Percentiles rank a stretch among this genome's conserved stretches.
phyloP scores from a whole-genome alignment of 2,113 vertebrate genomes.

The Osmerus eperlanus region DNA sequence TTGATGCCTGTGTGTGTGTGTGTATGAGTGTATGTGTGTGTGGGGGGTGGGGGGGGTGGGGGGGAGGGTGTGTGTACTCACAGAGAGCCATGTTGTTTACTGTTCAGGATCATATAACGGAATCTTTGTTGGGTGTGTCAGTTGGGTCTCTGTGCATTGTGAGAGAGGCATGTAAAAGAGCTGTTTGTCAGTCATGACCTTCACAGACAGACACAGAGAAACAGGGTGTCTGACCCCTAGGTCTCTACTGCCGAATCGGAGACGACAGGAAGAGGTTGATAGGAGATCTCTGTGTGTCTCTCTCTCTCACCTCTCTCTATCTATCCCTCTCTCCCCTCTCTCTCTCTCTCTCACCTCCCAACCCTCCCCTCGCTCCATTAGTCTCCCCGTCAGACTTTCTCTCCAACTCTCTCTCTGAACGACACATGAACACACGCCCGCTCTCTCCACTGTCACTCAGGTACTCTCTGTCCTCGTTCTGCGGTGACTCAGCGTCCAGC shows the following conservation, averaged over 20 bases:
- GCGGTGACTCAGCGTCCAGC: too few species aligned
- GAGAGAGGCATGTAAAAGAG: slow-evolving; percentile 31
- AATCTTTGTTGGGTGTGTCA: slow-evolving; percentile 45
- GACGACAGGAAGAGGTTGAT: neutral
- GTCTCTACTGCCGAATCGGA: neutral
- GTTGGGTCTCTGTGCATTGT: slow-evolving; percentile 41
- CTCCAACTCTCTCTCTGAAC: too few species aligned
- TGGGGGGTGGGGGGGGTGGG: too few species aligned
- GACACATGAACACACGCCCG: too few species aligned
- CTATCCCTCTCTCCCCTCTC: neutral
- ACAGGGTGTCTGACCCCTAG: neutral
- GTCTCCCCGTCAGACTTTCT: neutral
- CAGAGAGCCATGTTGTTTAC: slow-evolving; percentile 3
- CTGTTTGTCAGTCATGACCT: slow-evolving; percentile 54
- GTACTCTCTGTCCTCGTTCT: too few species aligned
- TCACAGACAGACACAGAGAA: slow-evolving; percentile 29
- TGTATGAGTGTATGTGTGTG: slow-evolving; percentile 7
- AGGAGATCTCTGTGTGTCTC: neutral
- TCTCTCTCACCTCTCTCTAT: neutral
- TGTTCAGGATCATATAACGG: slow-evolving; percentile 11
- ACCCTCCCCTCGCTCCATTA: neutral
- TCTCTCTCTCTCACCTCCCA: neutral
- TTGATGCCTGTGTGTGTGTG: slow-evolving; percentile 17
- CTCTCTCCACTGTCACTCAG: neutral
- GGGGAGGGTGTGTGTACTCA: slow-evolving; percentile 1